Base-by-base conservation (phyloP, 2,888 invertebrate genomes). In the Ectemnius continuus region DNA sequence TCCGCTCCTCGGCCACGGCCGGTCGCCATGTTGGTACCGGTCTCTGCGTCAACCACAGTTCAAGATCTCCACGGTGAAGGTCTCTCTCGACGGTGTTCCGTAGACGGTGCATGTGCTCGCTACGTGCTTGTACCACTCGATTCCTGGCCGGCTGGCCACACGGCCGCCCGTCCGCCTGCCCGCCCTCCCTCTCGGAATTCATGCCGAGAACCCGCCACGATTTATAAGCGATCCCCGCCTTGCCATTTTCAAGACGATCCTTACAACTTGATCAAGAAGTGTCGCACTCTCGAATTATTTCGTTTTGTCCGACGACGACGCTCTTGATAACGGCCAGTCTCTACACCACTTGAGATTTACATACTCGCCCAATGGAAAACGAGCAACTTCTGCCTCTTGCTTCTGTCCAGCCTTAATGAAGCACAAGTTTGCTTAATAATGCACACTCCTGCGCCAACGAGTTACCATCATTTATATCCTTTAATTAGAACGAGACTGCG, bases 21-120 rank as follows among this genome's bases (percentile, higher is more conserved):
- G 79, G 78, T 75, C 80, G 88, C 88, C 88, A 88, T 88, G 82
- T 88, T 88, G 88, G 88, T 88, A 86, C 85, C 88, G 81, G 82
- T 76, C 79, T 75, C 67, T 78, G 70, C 79, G 78, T 75, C 76
- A 76, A 76, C 84, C 70, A 79, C 69, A 82, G 84, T 81, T 84
- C 85, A 82, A 85, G 82, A 79, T 85, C 80, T 83, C 74, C 84
- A 80, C 82, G 83, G 85, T 82, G 85, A 85, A 82, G 78, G 83
- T 84, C 82, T 67, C 66, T 56, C 8, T 11, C 11, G 8, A 11
- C 36, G 65, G 61, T 74, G 80, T 70, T 67, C 76, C 76, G 62
- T 69, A 76, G 68, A 69, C 72, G 69, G 79, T 65, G 73, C 64
- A 60, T 52, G 52, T 52, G 52, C 52, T 52, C 52, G 52, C 52